phyloP scores from a whole-genome alignment of 2,888 invertebrate species.

The Cosmia trapezina region DNA sequence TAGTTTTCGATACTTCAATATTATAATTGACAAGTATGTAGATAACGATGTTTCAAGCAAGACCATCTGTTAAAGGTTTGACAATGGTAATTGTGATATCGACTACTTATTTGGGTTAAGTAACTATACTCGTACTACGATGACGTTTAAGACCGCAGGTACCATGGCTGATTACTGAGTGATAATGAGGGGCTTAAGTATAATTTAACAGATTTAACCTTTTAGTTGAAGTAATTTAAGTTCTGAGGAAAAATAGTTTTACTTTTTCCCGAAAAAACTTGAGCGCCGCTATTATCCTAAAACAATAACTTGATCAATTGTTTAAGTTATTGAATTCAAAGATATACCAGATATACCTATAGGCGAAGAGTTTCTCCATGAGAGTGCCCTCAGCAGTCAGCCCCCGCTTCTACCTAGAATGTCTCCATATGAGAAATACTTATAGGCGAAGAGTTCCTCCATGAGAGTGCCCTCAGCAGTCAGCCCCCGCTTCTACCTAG shows the following conservation, averaged over 20 bases:
- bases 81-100: conserved; percentile 23
- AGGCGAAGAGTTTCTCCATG: no score
- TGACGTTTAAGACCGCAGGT: not conserved
- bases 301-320: no score
- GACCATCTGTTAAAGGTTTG: not conserved
- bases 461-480: no score
- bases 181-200: not conserved
- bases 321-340: no score
- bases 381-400: no score
- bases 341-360: no score
- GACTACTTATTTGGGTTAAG: conserved; percentile 42
- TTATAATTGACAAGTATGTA: conserved; percentile 26
- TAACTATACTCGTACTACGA: not conserved
- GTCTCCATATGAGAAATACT: no score
- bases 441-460: no score
- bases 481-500: no score
- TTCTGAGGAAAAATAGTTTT: not conserved
- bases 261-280: not conserved
- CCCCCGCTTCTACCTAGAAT: no score
- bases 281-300: no score
- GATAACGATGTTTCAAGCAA: conserved; percentile 43
- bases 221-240: not conserved
- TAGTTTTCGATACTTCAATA: conserved; percentile 29
- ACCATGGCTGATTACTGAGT: not conserved
- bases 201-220: not conserved